Evolutionary conservation across 2,888 invertebrate species (phyloP), one percentile per base, ranked within the genome.

Genomic region (Caenorhabditis becei): DNA sequence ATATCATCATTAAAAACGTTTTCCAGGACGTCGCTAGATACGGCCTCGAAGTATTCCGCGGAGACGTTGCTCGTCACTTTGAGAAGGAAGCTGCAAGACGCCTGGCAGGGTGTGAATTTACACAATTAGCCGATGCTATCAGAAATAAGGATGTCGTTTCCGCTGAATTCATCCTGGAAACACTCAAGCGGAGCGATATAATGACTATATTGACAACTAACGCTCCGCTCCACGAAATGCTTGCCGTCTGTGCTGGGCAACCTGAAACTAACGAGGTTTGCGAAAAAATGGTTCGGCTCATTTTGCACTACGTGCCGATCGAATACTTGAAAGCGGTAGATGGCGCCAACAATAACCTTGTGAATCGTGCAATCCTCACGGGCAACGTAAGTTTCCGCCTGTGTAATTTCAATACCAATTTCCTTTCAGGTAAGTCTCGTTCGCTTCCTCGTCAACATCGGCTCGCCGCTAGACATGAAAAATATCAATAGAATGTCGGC

Each of bases 401-500:
- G n/a, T n/a, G 32, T 7, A 32, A 32, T 32, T 32, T 4, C 32
- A 7, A 32, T 32, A 32, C 32, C 32, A 32, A 7, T 32, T 32
- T 4, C 10, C 5, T 32, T 54, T 23, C 66, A 67, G 66, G 2
- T 14, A 2, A 28, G 20, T 0, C 37, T 72, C 1, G 54, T 47
- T 1, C 11, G 24, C 5, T 56, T 32, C n/a, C 56, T 72, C 10
- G n/a, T 62, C 8, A 35, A 51, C 14, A 62, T 72, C 47, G 63
- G 63, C 10, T 26, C 61, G 3, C 71, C 71, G 4, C 11, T 72
- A 4, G 35, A 72, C 20, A 47, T 63, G n/a, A 26, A 53, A 11
- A 72, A 72, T 18, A 2, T 1, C 10, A 23, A 47, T 26, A 56
- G 23, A 24, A 47, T 54, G 35, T 54, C 51, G 0, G 63, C 71